Evolutionary conservation across 2,888 invertebrate species (phyloP).

Genomic region (Phragmatobia fuliginosa): DNA sequence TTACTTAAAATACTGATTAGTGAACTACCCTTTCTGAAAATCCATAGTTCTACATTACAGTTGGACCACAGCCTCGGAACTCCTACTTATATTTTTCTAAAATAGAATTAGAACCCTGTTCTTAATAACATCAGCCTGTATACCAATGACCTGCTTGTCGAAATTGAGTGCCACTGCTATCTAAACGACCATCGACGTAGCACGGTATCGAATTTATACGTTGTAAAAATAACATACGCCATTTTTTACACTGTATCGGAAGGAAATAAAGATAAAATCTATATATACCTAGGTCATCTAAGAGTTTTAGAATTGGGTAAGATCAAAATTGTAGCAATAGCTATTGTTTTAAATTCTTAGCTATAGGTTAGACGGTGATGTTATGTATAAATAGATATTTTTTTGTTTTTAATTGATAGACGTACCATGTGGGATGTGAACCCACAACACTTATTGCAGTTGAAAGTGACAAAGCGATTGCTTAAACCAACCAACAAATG

Average conservation of each 20-base stretch:
- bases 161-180: constrained; percentile 67
- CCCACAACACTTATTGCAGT: too few species aligned
- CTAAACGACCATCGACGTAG: constrained; percentile 62
- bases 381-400: too few species aligned
- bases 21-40: too few species aligned
- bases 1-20: too few species aligned
- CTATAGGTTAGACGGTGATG: neutral
- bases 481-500: too few species aligned
- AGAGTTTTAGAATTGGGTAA: constrained; percentile 47
- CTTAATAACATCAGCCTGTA: neutral
- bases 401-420: too few species aligned
- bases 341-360: neutral
- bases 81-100: too few species aligned
- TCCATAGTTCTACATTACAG: too few species aligned
- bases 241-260: constrained; percentile 59
- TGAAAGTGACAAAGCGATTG: too few species aligned
- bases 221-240: constrained; percentile 38
- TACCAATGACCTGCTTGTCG: constrained; percentile 44
- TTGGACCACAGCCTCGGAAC: too few species aligned
- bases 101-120: neutral
- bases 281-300: constrained; percentile 45
- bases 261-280: constrained; percentile 55
- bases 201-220: constrained; percentile 56
- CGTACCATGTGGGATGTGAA: too few species aligned
- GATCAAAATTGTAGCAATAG: constrained; percentile 35